Base-by-base conservation (phyloP, 1,140 invertebrate species). In the Uloborus diversus region DNA sequence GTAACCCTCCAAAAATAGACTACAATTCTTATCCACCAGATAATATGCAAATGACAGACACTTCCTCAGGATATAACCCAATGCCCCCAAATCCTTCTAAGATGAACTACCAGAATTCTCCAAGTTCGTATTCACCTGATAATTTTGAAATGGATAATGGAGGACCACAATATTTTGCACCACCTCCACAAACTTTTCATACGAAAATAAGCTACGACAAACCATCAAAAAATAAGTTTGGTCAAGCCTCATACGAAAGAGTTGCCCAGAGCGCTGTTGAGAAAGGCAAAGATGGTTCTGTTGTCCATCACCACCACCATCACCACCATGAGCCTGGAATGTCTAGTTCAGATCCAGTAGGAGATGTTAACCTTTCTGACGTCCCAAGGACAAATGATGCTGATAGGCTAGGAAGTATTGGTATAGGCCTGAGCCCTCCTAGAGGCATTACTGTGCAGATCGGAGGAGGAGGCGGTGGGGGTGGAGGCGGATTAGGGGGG, bases 141-240 rank as follows among this genome's bases (percentile, higher is more conserved):
- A 30, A 17, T 4, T 20, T 14, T n/a, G 20, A 59, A 30, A 20
- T 32, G 17, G 20, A 11, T 17, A 68, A 37, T n/a, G 61, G 25
- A 37, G 76, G 35, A 13, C 64, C 76, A 5, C 64, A 79, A 25
- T 79, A 79, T 49, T 79, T 68, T 33, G 76, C 76, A 11, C 76
- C 76, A 4, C 76, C 76, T 14, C 76, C 76, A 23, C 76, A 79
- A 32, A 79, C 76, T 7, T 79, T 79, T 25, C 76, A 79, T 9
- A 79, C 76, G 13, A 79, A 79, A 61, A 37, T 33, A 3, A 79
- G 37, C 30, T 79, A 79, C 14, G 76, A 68, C 13, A 28, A 9
- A 0, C 62, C 73, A 28, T 4, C 37, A 9, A n/a, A n/a, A n/a
- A 23, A 27, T 17, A 32, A 53, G 3, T 4, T 17, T 9, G 17